Evolutionary conservation across 2,888 invertebrate genomes (phyloP).

Genomic region (Laspeyria flexula): DNA sequence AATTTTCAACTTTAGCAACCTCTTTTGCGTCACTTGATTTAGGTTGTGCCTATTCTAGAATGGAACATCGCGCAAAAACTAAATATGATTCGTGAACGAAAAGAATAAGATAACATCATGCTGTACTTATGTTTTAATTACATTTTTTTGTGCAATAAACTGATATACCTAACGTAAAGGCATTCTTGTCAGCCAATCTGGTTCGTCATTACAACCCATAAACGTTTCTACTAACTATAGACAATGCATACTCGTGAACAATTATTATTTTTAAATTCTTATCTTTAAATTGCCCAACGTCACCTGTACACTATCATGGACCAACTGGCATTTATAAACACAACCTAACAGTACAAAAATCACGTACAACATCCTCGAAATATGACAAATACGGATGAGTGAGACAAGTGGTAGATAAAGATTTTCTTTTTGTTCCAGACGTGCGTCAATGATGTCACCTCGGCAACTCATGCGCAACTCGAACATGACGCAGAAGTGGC

Average conservation of each 20-base stretch:
- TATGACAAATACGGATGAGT: background rate
- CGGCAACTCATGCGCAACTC: constrained; percentile 99
- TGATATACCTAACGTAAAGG: too few species aligned
- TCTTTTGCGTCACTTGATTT: background rate
- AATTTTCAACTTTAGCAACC: background rate
- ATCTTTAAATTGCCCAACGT: background rate
- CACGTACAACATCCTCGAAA: background rate
- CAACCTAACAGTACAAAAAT: background rate
- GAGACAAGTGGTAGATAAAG: background rate
- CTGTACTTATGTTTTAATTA: too few species aligned
- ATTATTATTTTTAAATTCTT: background rate
- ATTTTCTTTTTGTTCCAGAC: constrained; percentile 70
- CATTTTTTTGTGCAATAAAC: too few species aligned
- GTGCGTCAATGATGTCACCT: constrained; percentile 99
- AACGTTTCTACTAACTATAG: too few species aligned
- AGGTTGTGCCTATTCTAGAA: too few species aligned
- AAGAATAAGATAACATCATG: too few species aligned
- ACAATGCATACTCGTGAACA: background rate
- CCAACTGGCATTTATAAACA: background rate
- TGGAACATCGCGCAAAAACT: too few species aligned
- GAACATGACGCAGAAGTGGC: constrained; percentile 99
- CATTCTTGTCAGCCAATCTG: too few species aligned
- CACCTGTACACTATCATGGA: background rate
- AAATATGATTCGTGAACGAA: too few species aligned
- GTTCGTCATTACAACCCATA: too few species aligned